Conservation (phyloP, 2,888 invertebrate species). For the Drosophila diplacantha region DNA sequence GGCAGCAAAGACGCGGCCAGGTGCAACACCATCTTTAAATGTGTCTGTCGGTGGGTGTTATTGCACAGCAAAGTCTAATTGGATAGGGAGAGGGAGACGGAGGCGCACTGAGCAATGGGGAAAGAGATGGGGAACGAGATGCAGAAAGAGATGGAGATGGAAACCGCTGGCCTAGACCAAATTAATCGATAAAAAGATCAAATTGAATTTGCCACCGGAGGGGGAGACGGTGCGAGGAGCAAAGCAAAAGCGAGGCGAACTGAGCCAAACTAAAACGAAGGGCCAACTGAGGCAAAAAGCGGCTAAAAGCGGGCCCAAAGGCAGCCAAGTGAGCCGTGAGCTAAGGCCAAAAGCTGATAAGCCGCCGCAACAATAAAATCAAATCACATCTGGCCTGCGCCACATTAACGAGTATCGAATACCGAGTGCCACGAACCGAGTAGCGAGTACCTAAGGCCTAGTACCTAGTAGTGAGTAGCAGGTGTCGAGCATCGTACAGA, state of each 20-base stretch:
- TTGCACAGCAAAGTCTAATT: conserved; percentile 61
- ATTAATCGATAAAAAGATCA: conserved; percentile 59
- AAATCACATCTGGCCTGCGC: conserved; percentile 48
- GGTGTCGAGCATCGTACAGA: too few relatives aligned
- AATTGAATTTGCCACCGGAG: conserved; percentile 35
- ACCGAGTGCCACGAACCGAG: background rate
- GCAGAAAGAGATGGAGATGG: conserved; percentile 7
- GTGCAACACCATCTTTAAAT: conserved; percentile 27
- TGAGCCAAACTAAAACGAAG: background rate
- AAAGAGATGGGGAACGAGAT: background rate
- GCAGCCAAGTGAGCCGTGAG: conserved; percentile 42
- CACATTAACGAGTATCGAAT: conserved; percentile 10
- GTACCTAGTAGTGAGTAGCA: too few relatives aligned
- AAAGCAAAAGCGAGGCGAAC: background rate
- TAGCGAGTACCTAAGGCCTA: background rate
- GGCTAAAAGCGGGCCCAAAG: conserved; percentile 10
- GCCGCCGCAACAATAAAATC: conserved; percentile 68
- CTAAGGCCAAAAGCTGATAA: conserved; percentile 61
- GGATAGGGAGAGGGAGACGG: conserved; percentile 50
- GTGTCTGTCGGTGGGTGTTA: conserved; percentile 51
- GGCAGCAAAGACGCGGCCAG: conserved; percentile 21
- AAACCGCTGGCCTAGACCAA: conserved; percentile 31
- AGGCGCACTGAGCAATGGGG: background rate
- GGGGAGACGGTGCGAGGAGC: background rate
- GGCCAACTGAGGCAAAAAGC: background rate